Conservation (phyloP, 1,140 invertebrate species). For the Camponotus vicinus region DNA sequence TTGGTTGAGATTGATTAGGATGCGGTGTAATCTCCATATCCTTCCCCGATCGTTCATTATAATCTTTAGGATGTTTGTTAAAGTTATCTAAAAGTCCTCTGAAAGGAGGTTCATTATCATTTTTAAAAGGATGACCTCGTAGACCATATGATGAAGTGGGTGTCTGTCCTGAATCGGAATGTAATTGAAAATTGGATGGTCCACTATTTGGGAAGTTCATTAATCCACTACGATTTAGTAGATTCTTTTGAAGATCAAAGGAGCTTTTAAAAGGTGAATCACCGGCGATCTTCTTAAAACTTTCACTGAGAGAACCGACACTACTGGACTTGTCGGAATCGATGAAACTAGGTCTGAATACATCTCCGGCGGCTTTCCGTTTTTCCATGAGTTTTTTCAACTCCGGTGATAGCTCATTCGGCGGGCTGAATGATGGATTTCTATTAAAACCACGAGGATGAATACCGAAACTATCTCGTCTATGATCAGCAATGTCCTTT, state of each 20-base stretch:
- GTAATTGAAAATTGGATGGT: slow-evolving; percentile 18
- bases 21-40: background rate
- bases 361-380: slow-evolving; percentile 80
- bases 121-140: slow-evolving; percentile 28
- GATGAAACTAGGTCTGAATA: slow-evolving; percentile 82
- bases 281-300: slow-evolving; percentile 83
- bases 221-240: background rate
- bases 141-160: background rate
- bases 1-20: slow-evolving; percentile 27
- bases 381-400: slow-evolving; percentile 84
- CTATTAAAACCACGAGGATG: slow-evolving; percentile 61
- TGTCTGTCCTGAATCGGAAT: slow-evolving; percentile 9
- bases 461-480: slow-evolving; percentile 70
- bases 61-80: slow-evolving; percentile 16
- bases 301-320: slow-evolving; percentile 82
- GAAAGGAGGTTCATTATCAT: slow-evolving; percentile 5
- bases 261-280: slow-evolving; percentile 77
- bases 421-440: slow-evolving; percentile 70
- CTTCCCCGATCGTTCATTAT: slow-evolving; percentile 39
- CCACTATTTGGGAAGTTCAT: background rate
- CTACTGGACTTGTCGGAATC: slow-evolving; percentile 76
- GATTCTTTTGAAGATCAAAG: slow-evolving; percentile 59
- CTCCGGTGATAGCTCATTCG: slow-evolving; percentile 80
- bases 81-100: slow-evolving; percentile 33
- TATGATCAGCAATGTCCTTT: slow-evolving; percentile 66